phyloP scores from a whole-genome alignment of 2,797 vertebrate genomes.

The Gymnoscopelus microlampas region DNA sequence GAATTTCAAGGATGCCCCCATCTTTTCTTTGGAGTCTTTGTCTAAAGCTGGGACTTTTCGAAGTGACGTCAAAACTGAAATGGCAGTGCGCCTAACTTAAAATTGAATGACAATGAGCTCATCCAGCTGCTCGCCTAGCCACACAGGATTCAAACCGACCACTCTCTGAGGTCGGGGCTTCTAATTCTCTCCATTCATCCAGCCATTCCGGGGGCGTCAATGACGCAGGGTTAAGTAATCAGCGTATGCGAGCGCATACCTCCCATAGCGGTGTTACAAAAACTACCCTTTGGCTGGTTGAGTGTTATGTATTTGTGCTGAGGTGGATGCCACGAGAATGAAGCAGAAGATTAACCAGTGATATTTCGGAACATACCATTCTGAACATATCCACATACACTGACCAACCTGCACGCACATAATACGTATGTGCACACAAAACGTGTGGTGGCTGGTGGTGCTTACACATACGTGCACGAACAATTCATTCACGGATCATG shows the following conservation, averaged over 20 bases:
- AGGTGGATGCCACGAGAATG: neutral
- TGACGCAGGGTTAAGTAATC: neutral
- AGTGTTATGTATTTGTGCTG: neutral
- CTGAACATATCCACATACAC: neutral
- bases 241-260: neutral
- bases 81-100: slow-evolving; percentile 13
- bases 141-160: neutral
- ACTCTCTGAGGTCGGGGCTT: neutral
- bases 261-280: neutral
- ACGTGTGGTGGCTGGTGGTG: too few relatives aligned
- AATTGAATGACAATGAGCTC: neutral
- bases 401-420: too few relatives aligned
- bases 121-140: neutral
- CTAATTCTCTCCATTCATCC: neutral
- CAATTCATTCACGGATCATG: too few relatives aligned
- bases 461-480: too few relatives aligned
- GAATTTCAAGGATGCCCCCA: neutral
- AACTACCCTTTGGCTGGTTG: slow-evolving; percentile 1
- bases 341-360: neutral
- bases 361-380: neutral
- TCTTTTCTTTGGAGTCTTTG: neutral
- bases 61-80: slow-evolving; percentile 14
- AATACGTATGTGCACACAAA: too few relatives aligned
- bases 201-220: neutral
- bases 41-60: slow-evolving; percentile 1